These are phyloP conservation scores for Barnardius zonarius DNA, from an alignment of 2,113 vertebrate genomes.

Conservation along the genomic window DNA sequence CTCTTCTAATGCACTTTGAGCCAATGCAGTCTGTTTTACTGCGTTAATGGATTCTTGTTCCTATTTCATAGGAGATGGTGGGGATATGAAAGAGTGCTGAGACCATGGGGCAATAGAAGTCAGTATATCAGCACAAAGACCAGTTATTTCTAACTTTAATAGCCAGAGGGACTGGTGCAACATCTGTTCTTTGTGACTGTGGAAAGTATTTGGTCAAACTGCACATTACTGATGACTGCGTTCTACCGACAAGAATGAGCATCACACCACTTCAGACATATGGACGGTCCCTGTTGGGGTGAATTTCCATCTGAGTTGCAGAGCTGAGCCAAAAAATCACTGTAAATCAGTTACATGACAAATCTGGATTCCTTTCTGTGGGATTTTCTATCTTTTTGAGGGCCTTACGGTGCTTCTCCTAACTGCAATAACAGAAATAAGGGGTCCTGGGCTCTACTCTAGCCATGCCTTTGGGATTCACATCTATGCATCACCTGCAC, in stretches of 20 bases:
- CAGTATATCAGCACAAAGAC: not conserved
- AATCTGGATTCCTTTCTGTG: not conserved
- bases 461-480: not conserved
- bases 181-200: conserved; percentile 15
- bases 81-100: not conserved
- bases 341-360: not conserved
- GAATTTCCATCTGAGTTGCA: not conserved
- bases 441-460: not conserved
- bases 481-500: not conserved
- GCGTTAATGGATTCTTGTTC: not conserved
- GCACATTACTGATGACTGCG: not conserved
- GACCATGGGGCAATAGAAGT: not conserved
- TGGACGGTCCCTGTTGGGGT: not conserved
- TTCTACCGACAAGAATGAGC: not conserved
- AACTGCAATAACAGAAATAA: not conserved
- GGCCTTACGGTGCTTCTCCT: not conserved
- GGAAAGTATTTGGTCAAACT: conserved; percentile 23
- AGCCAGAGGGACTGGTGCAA: not conserved
- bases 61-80: not conserved
- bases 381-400: not conserved
- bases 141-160: not conserved
- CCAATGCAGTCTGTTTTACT: not conserved
- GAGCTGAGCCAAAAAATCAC: conserved; percentile 2
- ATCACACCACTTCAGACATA: not conserved
- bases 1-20: not conserved